Evolutionary conservation across 2,888 invertebrate species (phyloP).

Genomic region (Rhaphigaster nebulosa): DNA sequence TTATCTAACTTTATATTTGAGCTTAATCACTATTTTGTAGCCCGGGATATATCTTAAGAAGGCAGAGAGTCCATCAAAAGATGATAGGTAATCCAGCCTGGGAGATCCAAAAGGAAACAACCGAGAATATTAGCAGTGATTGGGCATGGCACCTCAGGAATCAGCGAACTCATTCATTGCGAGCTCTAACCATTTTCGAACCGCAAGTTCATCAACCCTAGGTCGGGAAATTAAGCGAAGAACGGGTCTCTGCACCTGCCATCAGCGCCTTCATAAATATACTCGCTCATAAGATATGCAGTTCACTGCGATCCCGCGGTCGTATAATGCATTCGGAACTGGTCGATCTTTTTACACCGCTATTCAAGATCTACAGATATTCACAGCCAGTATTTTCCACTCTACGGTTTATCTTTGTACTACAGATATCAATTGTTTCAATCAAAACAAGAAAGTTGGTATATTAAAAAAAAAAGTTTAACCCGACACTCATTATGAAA

Average conservation of each 20-base stretch:
- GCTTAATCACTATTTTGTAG: too few relatives aligned
- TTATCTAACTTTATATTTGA: too few relatives aligned
- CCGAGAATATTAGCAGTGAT: not conserved
- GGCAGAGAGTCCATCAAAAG: not conserved
- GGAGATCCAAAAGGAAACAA: not conserved
- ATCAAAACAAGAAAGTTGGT: not conserved
- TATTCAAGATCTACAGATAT: not conserved
- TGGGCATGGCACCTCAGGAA: not conserved
- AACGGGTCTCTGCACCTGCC: not conserved
- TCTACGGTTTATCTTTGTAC: not conserved
- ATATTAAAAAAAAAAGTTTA: too few relatives aligned
- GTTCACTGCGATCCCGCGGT: not conserved
- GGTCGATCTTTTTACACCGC: not conserved
- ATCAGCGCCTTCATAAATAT: constrained; percentile 20
- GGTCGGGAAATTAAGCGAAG: not conserved
- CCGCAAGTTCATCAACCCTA: not conserved
- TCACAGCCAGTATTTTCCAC: not conserved
- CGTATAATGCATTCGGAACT: not conserved
- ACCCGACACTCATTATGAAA: too few relatives aligned
- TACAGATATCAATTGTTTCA: not conserved
- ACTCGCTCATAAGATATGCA: constrained; percentile 33
- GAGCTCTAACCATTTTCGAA: not conserved
- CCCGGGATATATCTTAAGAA: not conserved
- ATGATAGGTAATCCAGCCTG: not conserved
- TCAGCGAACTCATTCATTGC: not conserved